Conservation (phyloP, 2,797 vertebrate genomes). For the Trematocara caparti region DNA sequence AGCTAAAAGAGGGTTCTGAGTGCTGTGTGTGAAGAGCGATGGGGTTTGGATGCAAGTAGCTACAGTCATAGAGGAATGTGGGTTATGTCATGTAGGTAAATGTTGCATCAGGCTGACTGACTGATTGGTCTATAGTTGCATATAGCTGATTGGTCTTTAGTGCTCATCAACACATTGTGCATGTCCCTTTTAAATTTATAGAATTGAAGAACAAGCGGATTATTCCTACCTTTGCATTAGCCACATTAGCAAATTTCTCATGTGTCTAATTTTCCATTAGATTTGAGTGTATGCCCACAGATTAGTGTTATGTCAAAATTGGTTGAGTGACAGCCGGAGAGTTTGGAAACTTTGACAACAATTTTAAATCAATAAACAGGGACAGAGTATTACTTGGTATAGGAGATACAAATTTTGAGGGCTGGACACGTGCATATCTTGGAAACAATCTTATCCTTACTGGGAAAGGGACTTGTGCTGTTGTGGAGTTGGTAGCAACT, state of each 20-base stretch:
- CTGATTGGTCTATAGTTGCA: neutral
- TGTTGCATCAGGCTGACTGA: constrained; percentile 36
- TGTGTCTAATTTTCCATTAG: neutral
- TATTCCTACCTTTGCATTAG: neutral
- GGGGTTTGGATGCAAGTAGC: constrained; percentile 40
- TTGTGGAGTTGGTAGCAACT: neutral
- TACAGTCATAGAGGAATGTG: constrained; percentile 30
- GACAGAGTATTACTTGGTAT: neutral
- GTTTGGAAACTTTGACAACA: neutral
- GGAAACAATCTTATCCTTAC: neutral
- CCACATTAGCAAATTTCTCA: neutral
- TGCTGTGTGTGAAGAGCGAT: constrained; percentile 32
- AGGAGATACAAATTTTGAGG: neutral
- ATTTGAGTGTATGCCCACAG: neutral
- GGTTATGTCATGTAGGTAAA: constrained; percentile 42
- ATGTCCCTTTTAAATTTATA: neutral
- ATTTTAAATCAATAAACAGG: neutral
- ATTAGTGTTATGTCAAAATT: neutral
- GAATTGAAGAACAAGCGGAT: neutral
- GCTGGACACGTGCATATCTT: neutral
- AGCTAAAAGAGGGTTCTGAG: constrained; percentile 18
- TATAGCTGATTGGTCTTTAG: neutral
- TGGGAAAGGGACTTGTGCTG: neutral
- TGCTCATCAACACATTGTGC: neutral
- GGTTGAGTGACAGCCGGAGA: neutral